Evolutionary conservation across 1,140 invertebrate species (phyloP), one percentile per base, ranked within the genome.

Genomic region (Pectinophora gossypiella): DNA sequence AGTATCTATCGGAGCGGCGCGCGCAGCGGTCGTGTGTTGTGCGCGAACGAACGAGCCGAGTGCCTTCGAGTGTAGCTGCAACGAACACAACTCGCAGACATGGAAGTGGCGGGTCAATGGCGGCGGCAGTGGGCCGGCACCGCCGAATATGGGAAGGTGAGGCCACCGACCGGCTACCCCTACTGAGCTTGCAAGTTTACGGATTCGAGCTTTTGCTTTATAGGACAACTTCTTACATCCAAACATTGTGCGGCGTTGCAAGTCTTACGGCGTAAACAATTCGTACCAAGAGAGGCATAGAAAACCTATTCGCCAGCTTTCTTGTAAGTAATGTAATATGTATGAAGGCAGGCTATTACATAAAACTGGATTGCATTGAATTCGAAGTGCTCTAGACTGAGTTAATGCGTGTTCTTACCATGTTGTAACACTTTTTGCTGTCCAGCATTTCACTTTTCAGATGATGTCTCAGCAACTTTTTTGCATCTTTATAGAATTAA

Each of bases 121-220:
- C 78, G 76, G 56, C 70, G 75, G 58, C 68, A 85, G 77, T 87
- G 84, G 84, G 72, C 84, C 46, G 84, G 84, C 47, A 77, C 78
- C n/a, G 84, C 84, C 56, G 84, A 87, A 72, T 87, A 83, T 68
- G 84, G 84, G 56, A 85, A 87, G 77, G 84, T 87, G 58, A 82
- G 69, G 48, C 38, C 56, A 48, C 48, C 43, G 20, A 58, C 47
- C 51, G 19, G 13, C 44, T 51, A 18, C 42, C 47, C 32, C 9
- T 15, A 20, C 18, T 18, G n/a, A 49, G 35, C 49, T 48, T 40
- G 15, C 13, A 40, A 32, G 27, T 32, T 32, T 32, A 7, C 7
- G 27, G n/a, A 32, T 7, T n/a, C 6, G 15, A 20, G n/a, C 19
- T 46, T 46, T 46, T 27, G 5, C 4, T 4, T 40, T 40, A 40